Percentiles rank a stretch among this genome's conserved stretches.
phyloP scores from a whole-genome alignment of 2,888 invertebrate species.

The Dascillus cervinus region DNA sequence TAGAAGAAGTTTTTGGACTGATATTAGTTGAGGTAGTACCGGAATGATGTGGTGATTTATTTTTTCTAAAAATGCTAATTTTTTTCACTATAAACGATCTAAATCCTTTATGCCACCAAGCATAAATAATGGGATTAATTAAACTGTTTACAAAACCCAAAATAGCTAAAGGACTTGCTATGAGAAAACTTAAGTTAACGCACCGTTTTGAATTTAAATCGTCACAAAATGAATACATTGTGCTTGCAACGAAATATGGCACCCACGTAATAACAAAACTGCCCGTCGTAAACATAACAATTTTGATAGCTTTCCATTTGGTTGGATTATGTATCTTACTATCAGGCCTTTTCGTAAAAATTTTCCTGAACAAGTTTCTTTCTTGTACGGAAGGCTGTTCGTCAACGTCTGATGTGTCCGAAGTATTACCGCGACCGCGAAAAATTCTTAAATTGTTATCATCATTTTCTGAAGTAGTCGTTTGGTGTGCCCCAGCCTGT shows the following conservation, averaged over 20 bases:
- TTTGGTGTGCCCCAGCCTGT: slow-evolving; percentile 29
- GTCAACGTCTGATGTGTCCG: slow-evolving; percentile 27
- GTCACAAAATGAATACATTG: slow-evolving; percentile 47
- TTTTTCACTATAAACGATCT: slow-evolving; percentile 44
- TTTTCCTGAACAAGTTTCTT: slow-evolving; percentile 20
- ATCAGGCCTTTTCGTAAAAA: slow-evolving; percentile 22
- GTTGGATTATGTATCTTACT: slow-evolving; percentile 31
- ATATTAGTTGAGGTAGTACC: too few relatives aligned
- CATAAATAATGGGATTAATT: slow-evolving; percentile 58
- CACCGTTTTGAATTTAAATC: slow-evolving; percentile 43
- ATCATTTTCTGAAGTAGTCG: slow-evolving; percentile 7
- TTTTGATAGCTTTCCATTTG: slow-evolving; percentile 55
- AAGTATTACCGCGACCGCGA: slow-evolving; percentile 21
- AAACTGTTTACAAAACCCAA: slow-evolving; percentile 55
- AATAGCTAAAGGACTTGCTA: slow-evolving; percentile 52
- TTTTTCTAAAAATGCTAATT: too few relatives aligned
- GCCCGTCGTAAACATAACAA: slow-evolving; percentile 54
- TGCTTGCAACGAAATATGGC: slow-evolving; percentile 53
- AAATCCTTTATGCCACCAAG: slow-evolving; percentile 66
- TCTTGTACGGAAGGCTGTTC: slow-evolving; percentile 20
- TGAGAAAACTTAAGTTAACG: slow-evolving; percentile 43
- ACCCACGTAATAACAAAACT: slow-evolving; percentile 56
- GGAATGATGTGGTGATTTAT: too few relatives aligned
- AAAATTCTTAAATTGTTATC: slow-evolving; percentile 22
- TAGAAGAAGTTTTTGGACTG: too few relatives aligned